phyloP scores from a whole-genome alignment of 2,797 vertebrate genomes.

The Peromyscus eremicus region DNA sequence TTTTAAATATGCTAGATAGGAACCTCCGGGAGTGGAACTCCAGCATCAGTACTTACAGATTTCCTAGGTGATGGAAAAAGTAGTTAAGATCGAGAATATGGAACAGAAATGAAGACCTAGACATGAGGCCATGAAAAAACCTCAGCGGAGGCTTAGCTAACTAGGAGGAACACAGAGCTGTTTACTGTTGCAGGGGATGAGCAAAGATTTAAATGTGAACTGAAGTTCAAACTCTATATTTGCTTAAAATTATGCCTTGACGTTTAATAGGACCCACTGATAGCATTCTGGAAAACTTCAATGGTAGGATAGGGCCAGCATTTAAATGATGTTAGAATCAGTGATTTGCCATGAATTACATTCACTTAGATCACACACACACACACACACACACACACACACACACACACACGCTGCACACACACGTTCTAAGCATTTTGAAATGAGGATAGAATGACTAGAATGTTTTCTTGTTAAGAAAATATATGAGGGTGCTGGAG shows the following conservation, averaged over 20 bases:
- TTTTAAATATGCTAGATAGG: neutral
- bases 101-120: neutral
- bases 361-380: neutral
- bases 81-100: neutral
- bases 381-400: too few relatives aligned
- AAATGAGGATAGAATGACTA: conserved; percentile 36
- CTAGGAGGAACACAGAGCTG: neutral
- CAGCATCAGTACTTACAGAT: neutral
- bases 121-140: neutral
- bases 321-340: conserved; percentile 19
- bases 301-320: neutral
- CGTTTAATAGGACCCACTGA: conserved; percentile 1
- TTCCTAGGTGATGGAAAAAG: neutral
- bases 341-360: neutral
- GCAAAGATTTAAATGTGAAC: conserved; percentile 42
- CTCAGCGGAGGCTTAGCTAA: neutral
- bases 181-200: neutral
- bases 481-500: neutral
- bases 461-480: neutral
- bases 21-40: neutral
- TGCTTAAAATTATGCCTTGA: conserved; percentile 22
- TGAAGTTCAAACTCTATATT: neutral
- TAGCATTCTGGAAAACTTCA: conserved; percentile 52
- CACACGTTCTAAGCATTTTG: conserved; percentile 40
- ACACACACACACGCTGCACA: too few relatives aligned